phyloP scores from a whole-genome alignment of 2,797 vertebrate genomes.

The Chrosomus eos region DNA sequence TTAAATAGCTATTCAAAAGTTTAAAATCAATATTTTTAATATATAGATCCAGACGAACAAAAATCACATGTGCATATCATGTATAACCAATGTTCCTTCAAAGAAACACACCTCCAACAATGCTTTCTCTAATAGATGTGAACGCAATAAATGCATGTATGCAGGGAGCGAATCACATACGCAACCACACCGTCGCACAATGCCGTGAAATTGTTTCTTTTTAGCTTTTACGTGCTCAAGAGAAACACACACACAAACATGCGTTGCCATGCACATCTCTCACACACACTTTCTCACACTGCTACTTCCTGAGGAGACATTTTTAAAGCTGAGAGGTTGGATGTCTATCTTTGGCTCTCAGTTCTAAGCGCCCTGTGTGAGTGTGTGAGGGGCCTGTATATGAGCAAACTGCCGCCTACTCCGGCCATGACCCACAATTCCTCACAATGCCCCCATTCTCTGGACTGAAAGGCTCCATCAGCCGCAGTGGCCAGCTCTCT shows the following conservation, averaged over 20 bases:
- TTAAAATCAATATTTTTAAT: background rate
- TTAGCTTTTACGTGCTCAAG: background rate
- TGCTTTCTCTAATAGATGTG: background rate
- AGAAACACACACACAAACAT: constrained; percentile 30
- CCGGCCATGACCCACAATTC: constrained; percentile 68
- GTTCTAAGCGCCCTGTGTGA: constrained; percentile 77
- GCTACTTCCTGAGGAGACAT: constrained; percentile 74
- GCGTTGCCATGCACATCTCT: constrained; percentile 44
- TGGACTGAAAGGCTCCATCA: constrained; percentile 81
- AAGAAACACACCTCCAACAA: background rate
- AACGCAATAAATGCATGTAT: constrained; percentile 20
- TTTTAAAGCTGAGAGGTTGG: constrained; percentile 77
- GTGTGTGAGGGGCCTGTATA: constrained; percentile 76
- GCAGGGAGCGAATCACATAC: constrained; percentile 6
- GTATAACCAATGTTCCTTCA: background rate
- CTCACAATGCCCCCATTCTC: constrained; percentile 81
- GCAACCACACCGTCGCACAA: constrained; percentile 3
- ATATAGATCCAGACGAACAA: background rate
- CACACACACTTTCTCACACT: constrained; percentile 57
- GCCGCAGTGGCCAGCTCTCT: constrained; percentile 73
- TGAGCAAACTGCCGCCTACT: constrained; percentile 80
- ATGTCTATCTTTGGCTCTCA: constrained; percentile 81
- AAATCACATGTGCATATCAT: background rate
- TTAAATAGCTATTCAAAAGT: background rate
- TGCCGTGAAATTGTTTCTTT: constrained; percentile 32